Evolutionary conservation across 2,113 vertebrate genomes (phyloP), one percentile per base, ranked within the genome.

Genomic region (Rhinopithecus roxellana): DNA sequence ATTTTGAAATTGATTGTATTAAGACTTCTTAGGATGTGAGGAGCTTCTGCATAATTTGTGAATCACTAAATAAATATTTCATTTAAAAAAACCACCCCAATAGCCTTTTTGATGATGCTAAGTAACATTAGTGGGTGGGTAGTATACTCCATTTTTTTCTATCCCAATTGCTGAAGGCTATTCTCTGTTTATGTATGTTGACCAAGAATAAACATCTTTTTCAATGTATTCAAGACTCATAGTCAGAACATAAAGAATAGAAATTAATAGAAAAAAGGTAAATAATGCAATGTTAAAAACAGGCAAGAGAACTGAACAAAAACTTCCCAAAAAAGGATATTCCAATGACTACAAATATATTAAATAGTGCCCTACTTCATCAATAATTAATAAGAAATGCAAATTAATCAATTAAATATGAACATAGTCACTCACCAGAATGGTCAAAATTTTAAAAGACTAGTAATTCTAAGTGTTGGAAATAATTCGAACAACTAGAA

Each of bases 301-400:
- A 25, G 40, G 1, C 11, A 87, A 74, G 48, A 74, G 25, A 96
- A 52, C 32, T 57, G 43, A 91, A 48, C 5, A 64, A 75, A 90
- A 59, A n/a, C 1, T 64, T 59, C 6, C 75, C 17, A 5, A 48
- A 55, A 57, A 77, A 40, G 35, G 23, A 61, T 81, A 81, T 30
- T 8, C 20, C 85, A 16, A 93, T 82, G 13, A 40, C 25, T 92
- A 78, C 61, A 80, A 45, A 64, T 82, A 77, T 70, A 93, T 32
- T 75, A 79, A 90, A 90, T 7, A 64, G 27, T 74, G 38, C 1
- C 52, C 32, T 83, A 40, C 2, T 40, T 87, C 43, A 86, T 55
- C 38, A 81, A 32, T 77, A 95, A 38, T 82, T 91, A 94, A 95
- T 89, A 45, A 93, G 48, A 85, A 96, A 89, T 80, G 40, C 6